These are phyloP conservation scores for human (Homo sapiens) DNA, from an alignment of 2,113 vertebrate species.

Conservation along the genomic window GRCh38 chr15:61424501-61425000, in stretches of 20 bases:
- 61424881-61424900: neutral
- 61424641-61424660: neutral
- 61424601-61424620: neutral
- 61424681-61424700: neutral
- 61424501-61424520: neutral
- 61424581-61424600: neutral
- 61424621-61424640: neutral
- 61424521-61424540: neutral
- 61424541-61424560: neutral
- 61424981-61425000: neutral
- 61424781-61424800: neutral
- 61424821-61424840: conserved; percentile 27
- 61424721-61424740: neutral
- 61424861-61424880: neutral
- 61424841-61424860: conserved; percentile 40
- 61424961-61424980: neutral
- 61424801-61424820: neutral
- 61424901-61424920: conserved; percentile 49
- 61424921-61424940: neutral
- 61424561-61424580: neutral
- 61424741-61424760: neutral
- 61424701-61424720: neutral
- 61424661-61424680: neutral
- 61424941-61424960: neutral
- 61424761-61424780: neutral